These are phyloP conservation scores for Cephus nigrinus DNA, from an alignment of 2,888 invertebrate species.

Conservation along the genomic window DNA sequence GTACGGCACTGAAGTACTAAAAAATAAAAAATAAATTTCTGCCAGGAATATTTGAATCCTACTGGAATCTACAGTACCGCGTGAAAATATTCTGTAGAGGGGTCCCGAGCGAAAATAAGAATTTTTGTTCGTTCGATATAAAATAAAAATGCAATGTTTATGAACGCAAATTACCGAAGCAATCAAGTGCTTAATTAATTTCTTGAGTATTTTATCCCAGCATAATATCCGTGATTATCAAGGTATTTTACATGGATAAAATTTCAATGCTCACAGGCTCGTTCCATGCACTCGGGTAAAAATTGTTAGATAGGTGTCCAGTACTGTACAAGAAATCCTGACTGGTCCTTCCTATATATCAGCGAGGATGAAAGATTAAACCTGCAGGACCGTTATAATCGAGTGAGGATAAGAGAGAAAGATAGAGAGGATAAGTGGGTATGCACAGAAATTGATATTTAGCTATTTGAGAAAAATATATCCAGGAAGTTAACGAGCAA, in stretches of 20 bases:
- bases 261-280: not conserved
- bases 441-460: slow-evolving; percentile 48
- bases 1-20: not conserved
- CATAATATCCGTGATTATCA: not conserved
- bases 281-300: not conserved
- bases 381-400: slow-evolving; percentile 22
- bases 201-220: not conserved
- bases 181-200: not conserved
- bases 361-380: not conserved
- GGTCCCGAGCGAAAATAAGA: no score
- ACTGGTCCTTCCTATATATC: not conserved
- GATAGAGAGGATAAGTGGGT: not conserved
- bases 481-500: slow-evolving; percentile 46
- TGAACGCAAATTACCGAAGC: not conserved
- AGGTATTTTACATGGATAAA: not conserved
- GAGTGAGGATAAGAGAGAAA: slow-evolving; percentile 18
- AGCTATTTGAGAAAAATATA: slow-evolving; percentile 11
- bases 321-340: not conserved
- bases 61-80: no score
- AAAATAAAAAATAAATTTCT: not conserved
- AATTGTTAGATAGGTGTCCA: not conserved
- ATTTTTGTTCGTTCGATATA: not conserved
- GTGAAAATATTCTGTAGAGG: no score
- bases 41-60: not conserved
- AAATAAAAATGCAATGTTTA: not conserved